These are phyloP conservation scores for Drosophila neotestacea DNA, from an alignment of 2,888 invertebrate species.

Conservation along the genomic window DNA sequence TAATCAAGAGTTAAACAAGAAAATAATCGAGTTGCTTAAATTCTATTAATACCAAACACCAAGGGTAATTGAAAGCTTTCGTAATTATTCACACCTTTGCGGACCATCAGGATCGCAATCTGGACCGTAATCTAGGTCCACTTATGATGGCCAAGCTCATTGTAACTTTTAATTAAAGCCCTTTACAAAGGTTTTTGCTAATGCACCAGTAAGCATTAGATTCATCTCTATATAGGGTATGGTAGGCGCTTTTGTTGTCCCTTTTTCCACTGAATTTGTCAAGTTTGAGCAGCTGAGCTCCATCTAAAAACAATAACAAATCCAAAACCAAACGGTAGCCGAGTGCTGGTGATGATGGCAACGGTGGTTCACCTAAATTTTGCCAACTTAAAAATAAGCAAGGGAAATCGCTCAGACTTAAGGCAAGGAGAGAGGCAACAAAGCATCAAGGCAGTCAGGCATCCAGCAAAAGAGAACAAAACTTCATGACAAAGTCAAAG, in stretches of 20 bases:
- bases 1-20: slow-evolving; percentile 36
- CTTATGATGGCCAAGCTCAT: not conserved
- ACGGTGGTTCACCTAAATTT: slow-evolving; percentile 14
- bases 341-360: not conserved
- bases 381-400: slow-evolving; percentile 40
- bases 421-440: slow-evolving; percentile 18
- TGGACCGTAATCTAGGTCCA: slow-evolving; percentile 2
- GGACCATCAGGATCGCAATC: not conserved
- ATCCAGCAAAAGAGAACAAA: slow-evolving; percentile 34
- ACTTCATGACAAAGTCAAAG: slow-evolving; percentile 63
- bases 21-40: slow-evolving; percentile 35
- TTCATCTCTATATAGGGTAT: slow-evolving; percentile 8
- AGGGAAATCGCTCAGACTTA: slow-evolving; percentile 52
- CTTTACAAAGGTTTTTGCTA: slow-evolving; percentile 35
- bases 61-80: slow-evolving; percentile 31
- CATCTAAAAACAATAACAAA: slow-evolving; percentile 24
- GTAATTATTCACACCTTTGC: slow-evolving; percentile 27
- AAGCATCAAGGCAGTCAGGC: slow-evolving; percentile 21
- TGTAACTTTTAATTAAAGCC: slow-evolving; percentile 46
- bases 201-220: slow-evolving; percentile 16
- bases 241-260: slow-evolving; percentile 34
- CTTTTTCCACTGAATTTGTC: slow-evolving; percentile 51
- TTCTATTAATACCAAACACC: slow-evolving; percentile 28
- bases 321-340: slow-evolving; percentile 1
- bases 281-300: slow-evolving; percentile 42